Evolutionary conservation across 2,113 vertebrate species (phyloP), one percentile per base, ranked within the genome.

Genomic region (Genyomyrus donnyi): DNA sequence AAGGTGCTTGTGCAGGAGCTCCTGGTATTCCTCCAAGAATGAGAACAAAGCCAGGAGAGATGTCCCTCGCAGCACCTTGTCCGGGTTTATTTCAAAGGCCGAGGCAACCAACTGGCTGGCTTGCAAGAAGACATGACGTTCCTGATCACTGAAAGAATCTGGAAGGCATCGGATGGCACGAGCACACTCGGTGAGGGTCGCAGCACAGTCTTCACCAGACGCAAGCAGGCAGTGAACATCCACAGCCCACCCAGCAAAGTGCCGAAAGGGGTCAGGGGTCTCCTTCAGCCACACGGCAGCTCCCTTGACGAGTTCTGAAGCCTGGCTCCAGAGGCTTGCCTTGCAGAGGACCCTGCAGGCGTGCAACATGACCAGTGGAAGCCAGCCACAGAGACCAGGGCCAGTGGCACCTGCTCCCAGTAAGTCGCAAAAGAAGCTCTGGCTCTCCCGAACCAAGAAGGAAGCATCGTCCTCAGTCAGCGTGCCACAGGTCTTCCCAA

Each of bases 261-360:
- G 52, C 90, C 96, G 3, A 45, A 91, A 89, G 17, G 77, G 70
- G 66, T 46, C 77, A 13, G 89, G 11, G 0, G 74, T 1, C 42
- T 85, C 70, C 8, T 2, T 13, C 11, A 96, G 7, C n/a, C 92
- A 93, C 1, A 0, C 31, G 2, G 56, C 77, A 0, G 93, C 91
- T 0, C 93, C 92, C 3, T 91, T 53, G 19, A 97, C 3, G 0
- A 94, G 93, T 3, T 45, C 84, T 2, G 35, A 7, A 0, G 96
- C 96, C 21, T 95, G 92, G 6, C 39, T 6, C 35, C 95, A 91
- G 66, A 90, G 91, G 2, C 88, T 9, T 0, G 92, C 91, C 91
- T 95, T 96, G 93, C 96, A 98, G n/a, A 98, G 94, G 0, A 93
- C 90, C 62, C 95, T 95, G 7, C 95, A 94, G 8, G 90, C 88